Conservation (phyloP, 2,113 vertebrate genomes). For the Alexandromys fortis region DNA sequence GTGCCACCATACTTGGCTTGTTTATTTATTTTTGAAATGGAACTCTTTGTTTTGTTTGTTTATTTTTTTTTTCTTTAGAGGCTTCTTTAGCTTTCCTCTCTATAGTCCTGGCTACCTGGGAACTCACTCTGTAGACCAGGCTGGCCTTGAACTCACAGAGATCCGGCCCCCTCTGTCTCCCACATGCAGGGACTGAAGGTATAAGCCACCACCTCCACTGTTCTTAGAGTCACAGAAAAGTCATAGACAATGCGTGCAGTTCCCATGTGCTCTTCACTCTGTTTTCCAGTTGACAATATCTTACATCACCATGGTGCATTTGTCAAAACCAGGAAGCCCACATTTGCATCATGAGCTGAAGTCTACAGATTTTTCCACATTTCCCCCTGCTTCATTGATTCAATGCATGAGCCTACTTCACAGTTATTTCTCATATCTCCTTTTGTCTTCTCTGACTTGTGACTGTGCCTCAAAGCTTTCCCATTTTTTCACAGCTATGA, state of each 20-base stretch:
- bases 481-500: conserved; percentile 18
- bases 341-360: background rate
- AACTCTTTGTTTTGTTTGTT: background rate
- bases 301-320: background rate
- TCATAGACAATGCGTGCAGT: background rate
- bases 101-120: background rate
- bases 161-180: background rate
- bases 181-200: background rate
- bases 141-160: background rate
- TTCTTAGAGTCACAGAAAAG: conserved; percentile 11
- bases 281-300: background rate
- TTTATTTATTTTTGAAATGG: background rate
- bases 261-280: background rate
- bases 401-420: background rate
- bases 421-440: background rate
- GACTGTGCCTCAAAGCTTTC: background rate
- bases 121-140: background rate
- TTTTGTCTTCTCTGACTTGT: background rate
- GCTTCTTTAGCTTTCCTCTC: background rate
- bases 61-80: background rate
- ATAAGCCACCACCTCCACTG: background rate
- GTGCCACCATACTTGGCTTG: background rate
- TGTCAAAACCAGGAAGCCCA: background rate
- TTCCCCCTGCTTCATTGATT: background rate
- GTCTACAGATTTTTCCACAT: background rate